phyloP scores from a whole-genome alignment of 1,140 invertebrate species.

The Drosophila varians region DNA sequence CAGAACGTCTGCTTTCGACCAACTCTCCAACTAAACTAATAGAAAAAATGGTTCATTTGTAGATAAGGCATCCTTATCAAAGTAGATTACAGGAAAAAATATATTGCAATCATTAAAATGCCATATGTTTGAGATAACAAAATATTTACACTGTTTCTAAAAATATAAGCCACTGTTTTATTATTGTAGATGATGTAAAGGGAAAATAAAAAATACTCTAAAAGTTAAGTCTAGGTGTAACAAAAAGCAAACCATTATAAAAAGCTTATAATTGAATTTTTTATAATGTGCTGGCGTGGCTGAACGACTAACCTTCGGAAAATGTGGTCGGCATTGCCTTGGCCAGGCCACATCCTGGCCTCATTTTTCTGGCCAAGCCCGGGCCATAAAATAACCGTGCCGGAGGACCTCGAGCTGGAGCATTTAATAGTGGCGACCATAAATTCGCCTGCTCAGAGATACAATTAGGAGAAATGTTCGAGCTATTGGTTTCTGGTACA shows the following conservation, averaged over 20 bases:
- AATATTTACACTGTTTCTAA: too few species aligned
- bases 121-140: too few species aligned
- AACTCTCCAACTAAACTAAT: background rate
- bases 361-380: constrained; percentile 9
- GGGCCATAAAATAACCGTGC: constrained; percentile 53
- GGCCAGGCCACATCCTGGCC: constrained; percentile 11
- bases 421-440: constrained; percentile 51
- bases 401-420: constrained; percentile 10
- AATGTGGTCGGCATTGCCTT: background rate
- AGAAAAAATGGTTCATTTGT: background rate
- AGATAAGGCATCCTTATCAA: too few species aligned
- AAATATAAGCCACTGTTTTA: too few species aligned
- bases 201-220: too few species aligned
- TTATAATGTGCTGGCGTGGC: constrained; percentile 61
- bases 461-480: constrained; percentile 64
- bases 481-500: constrained; percentile 56
- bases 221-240: constrained; percentile 30
- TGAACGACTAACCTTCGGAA: constrained; percentile 12
- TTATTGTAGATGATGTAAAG: too few species aligned
- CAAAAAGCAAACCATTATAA: constrained; percentile 52
- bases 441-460: constrained; percentile 63
- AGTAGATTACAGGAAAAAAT: too few species aligned
- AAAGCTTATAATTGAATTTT: constrained; percentile 76
- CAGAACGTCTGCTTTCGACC: background rate
- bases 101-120: too few species aligned